Percentiles rank a stretch among this genome's conserved stretches.
These are phyloP conservation scores for Phasia obesa DNA, from an alignment of 2,888 invertebrate species.

Conservation along the genomic window DNA sequence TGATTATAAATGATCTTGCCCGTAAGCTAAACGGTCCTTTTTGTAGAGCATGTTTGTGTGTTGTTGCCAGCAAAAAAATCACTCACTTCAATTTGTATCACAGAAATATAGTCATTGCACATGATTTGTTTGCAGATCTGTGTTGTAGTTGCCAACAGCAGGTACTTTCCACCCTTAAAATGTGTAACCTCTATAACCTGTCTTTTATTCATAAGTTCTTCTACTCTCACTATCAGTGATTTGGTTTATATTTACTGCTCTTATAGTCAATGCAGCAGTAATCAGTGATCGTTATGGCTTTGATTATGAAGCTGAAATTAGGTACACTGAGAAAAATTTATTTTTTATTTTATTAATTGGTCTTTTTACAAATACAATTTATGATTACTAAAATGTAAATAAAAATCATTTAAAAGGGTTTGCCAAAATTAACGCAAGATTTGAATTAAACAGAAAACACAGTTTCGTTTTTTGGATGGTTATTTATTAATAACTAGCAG, in stretches of 20 bases:
- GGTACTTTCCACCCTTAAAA: constrained; percentile 69
- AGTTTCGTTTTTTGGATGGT: no score
- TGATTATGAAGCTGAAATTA: constrained; percentile 42
- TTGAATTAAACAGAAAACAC: no score
- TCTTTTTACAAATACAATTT: no score
- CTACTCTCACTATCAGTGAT: constrained; percentile 57
- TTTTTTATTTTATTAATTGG: not conserved
- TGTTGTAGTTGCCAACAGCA: constrained; percentile 45
- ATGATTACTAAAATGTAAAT: no score
- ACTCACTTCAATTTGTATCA: constrained; percentile 49
- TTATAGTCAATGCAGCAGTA: constrained; percentile 5
- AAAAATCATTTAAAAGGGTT: no score
- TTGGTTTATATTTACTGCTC: constrained; percentile 44
- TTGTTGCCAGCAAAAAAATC: constrained; percentile 52
- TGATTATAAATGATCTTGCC: constrained; percentile 80
- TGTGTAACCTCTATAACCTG: constrained; percentile 48
- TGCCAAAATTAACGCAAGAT: no score
- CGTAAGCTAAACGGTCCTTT: constrained; percentile 81
- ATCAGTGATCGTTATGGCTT: constrained; percentile 41
- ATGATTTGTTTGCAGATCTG: constrained; percentile 46
- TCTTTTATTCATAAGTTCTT: constrained; percentile 24
- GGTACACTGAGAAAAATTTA: constrained; percentile 70
- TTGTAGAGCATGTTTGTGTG: constrained; percentile 75
- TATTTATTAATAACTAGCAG: no score
- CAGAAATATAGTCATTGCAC: constrained; percentile 42